Evolutionary conservation across 2,888 invertebrate species (phyloP), one percentile per base, ranked within the genome.

Genomic region (Coenonympha glycerion): DNA sequence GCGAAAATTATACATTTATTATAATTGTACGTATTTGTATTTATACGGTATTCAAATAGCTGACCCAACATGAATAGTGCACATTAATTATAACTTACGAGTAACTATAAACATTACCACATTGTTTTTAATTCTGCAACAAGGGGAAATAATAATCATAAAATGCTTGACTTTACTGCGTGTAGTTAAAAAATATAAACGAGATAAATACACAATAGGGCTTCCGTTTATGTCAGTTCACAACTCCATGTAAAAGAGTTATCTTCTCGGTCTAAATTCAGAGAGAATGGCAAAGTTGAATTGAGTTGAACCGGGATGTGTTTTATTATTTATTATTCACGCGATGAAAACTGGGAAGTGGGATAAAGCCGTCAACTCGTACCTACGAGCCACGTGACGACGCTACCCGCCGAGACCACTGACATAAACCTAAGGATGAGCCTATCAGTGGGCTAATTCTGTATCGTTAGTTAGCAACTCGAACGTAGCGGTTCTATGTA

Each of bases 281-380:
- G 47, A 30, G 47, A 55, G 53, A 52, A 54, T 49, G 51, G 47
- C 45, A 52, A 53, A 56, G 51, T 59, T 52, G 58, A 52, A 51
- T 53, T 57, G 56, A 57, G 57, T 53, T 57, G 58, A 58, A 57
- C 56, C 53, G 69, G 71, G 75, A 73, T 79, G 71, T 75, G 67
- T 76, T 76, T 74, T 73, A 72, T 76, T 74, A 76, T 85, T 82
- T 82, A 79, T 81, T 80, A 83, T 82, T 79, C 77, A 76, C 69
- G 71, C 68, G 72, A 71, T 76, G 78, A 75, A 73, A 67, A 75
- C 74, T 78, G 71, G 78, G 77, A 81, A 83, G 78, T 76, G 78
- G 76, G 73, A 75, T 80, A 76, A 74, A 74, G 34, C 71, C 71
- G 73, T 76, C 74, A 69, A 63, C 62, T 57, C 62, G 76, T 73